A percentile compares a stretch with the other conserved stretches of the same genome.
These are phyloP conservation scores for Helogale parvula DNA, from an alignment of 2,113 vertebrate species.

Conservation along the genomic window DNA sequence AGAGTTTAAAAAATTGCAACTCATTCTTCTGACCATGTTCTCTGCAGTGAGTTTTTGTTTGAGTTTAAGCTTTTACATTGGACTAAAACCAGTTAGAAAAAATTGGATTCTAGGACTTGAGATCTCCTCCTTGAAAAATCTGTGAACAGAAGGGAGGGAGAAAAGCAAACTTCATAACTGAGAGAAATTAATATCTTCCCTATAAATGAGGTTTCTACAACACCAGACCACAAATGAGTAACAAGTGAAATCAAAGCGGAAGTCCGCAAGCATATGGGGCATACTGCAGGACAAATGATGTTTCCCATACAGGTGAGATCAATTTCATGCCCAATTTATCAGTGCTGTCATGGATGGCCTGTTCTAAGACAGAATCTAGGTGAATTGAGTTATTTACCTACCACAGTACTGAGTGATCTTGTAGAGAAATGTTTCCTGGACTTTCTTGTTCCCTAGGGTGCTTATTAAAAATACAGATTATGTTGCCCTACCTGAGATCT, in stretches of 20 bases:
- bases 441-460: background rate
- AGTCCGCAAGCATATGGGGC: slow-evolving; percentile 53
- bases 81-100: slow-evolving; percentile 30
- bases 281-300: slow-evolving; percentile 76
- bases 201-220: slow-evolving; percentile 50
- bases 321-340: slow-evolving; percentile 85
- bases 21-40: background rate
- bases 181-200: slow-evolving; percentile 65
- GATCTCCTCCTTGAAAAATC: background rate
- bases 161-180: slow-evolving; percentile 8
- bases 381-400: slow-evolving; percentile 81
- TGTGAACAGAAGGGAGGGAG: background rate
- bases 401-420: slow-evolving; percentile 2
- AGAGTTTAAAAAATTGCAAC: background rate
- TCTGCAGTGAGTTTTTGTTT: slow-evolving; percentile 25
- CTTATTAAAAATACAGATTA: slow-evolving; percentile 62
- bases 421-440: background rate
- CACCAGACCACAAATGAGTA: slow-evolving; percentile 44
- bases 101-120: slow-evolving; percentile 10
- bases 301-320: slow-evolving; percentile 80
- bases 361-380: slow-evolving; percentile 67
- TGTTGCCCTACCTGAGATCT: background rate
- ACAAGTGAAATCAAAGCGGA: slow-evolving; percentile 64
- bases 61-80: slow-evolving; percentile 39
- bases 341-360: slow-evolving; percentile 66